Evolutionary conservation across 2,888 invertebrate species (phyloP).

Genomic region (Ormia ochracea): DNA sequence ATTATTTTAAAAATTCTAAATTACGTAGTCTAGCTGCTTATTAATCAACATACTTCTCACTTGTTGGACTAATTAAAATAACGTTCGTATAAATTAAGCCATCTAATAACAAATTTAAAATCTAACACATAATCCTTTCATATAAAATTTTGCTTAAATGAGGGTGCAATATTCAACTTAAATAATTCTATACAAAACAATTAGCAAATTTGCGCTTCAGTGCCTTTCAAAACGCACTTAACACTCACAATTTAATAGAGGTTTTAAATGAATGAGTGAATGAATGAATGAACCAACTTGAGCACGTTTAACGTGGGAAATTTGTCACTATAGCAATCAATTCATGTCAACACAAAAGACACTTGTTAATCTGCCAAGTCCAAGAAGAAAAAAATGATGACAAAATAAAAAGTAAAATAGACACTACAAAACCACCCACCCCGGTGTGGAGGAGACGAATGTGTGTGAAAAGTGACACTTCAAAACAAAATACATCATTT

Average conservation of each 20-base stretch:
- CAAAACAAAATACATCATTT: slow-evolving; percentile 56
- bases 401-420: too few species aligned
- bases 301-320: slow-evolving; percentile 69
- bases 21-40: too few species aligned
- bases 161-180: slow-evolving; percentile 40
- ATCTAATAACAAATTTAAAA: too few species aligned
- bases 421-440: slow-evolving; percentile 45
- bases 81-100: too few species aligned
- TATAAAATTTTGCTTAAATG: background rate
- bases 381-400: slow-evolving; percentile 11
- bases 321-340: slow-evolving; percentile 63
- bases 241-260: slow-evolving; percentile 12
- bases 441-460: slow-evolving; percentile 5
- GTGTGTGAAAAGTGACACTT: slow-evolving; percentile 61
- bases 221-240: slow-evolving; percentile 70
- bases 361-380: slow-evolving; percentile 59
- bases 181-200: slow-evolving; percentile 33
- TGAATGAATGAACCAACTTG: slow-evolving; percentile 59
- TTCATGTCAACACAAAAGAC: slow-evolving; percentile 60
- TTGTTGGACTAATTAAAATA: too few species aligned
- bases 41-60: too few species aligned
- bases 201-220: slow-evolving; percentile 68
- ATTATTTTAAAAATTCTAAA: too few species aligned
- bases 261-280: too few species aligned
- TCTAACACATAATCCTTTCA: slow-evolving; percentile 34